Percentiles rank a stretch among this genome's conserved stretches.
phyloP scores from a whole-genome alignment of 2,888 invertebrate species.

The Tigriopus californicus region DNA sequence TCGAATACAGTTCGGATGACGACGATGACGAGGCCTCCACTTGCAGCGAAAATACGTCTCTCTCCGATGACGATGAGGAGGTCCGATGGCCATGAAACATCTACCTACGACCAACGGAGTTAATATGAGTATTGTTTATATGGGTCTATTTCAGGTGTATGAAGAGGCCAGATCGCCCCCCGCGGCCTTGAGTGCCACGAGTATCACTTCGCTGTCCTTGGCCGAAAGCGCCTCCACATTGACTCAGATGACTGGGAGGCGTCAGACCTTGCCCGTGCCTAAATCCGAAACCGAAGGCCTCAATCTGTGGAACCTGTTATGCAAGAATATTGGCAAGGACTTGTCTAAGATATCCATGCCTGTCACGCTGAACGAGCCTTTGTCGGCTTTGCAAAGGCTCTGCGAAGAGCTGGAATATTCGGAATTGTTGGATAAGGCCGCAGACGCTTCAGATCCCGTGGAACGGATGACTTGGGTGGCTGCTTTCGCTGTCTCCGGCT shows the following conservation, averaged over 20 bases:
- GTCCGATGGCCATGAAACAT: not conserved
- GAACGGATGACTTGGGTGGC: constrained; percentile 56
- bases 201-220: not conserved
- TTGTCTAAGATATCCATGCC: constrained; percentile 69
- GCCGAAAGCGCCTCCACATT: not conserved
- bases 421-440: constrained; percentile 55
- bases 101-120: not conserved
- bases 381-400: constrained; percentile 57
- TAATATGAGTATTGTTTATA: too few species aligned
- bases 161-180: not conserved
- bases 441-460: constrained; percentile 40
- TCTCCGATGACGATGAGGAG: constrained; percentile 1
- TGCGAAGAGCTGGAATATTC: constrained; percentile 69
- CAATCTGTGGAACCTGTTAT: constrained; percentile 55
- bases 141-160: not conserved
- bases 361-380: constrained; percentile 62
- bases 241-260: constrained; percentile 33
- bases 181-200: not conserved
- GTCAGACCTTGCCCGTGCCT: constrained; percentile 47
- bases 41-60: not conserved
- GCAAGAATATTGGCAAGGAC: constrained; percentile 68
- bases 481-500: constrained; percentile 61
- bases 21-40: not conserved
- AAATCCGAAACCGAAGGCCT: constrained; percentile 55
- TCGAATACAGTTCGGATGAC: constrained; percentile 10